Evolutionary conservation across 2,113 vertebrate genomes (phyloP).

Genomic region (Rhynchopsitta pachyrhyncha): DNA sequence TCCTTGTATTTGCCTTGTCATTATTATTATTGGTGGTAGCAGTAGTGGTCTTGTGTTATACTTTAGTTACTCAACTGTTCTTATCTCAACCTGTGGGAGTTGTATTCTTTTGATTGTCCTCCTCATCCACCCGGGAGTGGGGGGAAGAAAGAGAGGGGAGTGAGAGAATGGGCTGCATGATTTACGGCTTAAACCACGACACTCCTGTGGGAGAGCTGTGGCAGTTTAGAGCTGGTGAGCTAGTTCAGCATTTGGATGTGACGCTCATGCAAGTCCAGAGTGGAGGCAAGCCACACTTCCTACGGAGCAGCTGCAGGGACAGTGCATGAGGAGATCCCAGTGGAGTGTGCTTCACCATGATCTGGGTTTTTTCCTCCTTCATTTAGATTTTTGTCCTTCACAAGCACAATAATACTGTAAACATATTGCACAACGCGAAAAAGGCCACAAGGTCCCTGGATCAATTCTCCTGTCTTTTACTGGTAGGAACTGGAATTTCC

Average conservation of each 20-base stretch:
- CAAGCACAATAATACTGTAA: neutral
- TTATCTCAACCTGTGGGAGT: too few relatives aligned
- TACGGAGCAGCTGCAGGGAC: neutral
- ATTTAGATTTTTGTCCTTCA: neutral
- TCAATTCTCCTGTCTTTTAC: neutral
- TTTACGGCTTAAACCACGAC: too few relatives aligned
- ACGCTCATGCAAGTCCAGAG: neutral
- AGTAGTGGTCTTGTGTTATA: too few relatives aligned
- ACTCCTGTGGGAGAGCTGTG: neutral
- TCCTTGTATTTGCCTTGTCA: too few relatives aligned
- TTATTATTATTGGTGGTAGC: too few relatives aligned
- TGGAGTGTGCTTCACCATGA: neutral
- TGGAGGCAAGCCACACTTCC: neutral
- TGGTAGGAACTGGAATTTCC: neutral
- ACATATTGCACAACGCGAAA: neutral
- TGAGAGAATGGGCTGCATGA: too few relatives aligned
- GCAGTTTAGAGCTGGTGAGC: neutral
- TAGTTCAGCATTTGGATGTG: neutral
- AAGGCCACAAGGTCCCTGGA: neutral
- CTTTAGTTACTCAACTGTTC: too few relatives aligned
- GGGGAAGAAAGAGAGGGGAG: too few relatives aligned
- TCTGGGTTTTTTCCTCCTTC: neutral
- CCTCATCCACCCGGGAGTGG: too few relatives aligned
- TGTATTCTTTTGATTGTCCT: too few relatives aligned
- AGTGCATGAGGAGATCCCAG: neutral